Evolutionary conservation across 2,113 vertebrate genomes (phyloP).

Genomic region (Gopherus flavomarginatus): DNA sequence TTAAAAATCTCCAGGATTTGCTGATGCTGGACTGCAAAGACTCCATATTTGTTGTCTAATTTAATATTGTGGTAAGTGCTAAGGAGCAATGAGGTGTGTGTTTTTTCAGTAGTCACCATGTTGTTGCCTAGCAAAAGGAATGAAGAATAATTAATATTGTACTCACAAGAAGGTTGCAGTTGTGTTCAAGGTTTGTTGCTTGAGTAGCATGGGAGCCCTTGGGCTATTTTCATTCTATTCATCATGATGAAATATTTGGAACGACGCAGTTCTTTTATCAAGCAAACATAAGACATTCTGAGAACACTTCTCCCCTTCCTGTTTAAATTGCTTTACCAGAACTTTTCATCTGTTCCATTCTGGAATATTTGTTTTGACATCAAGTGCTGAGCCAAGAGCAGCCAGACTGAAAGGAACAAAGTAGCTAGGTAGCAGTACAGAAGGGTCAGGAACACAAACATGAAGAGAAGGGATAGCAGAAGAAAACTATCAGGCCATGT

Average conservation of each 20-base stretch:
- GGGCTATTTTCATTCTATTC: not conserved
- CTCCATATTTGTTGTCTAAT: not conserved
- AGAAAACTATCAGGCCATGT: too few species aligned
- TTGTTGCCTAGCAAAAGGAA: not conserved
- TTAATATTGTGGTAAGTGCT: not conserved
- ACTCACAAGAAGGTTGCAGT: not conserved
- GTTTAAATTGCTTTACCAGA: conserved; percentile 43
- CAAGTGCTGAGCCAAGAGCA: conserved; percentile 60
- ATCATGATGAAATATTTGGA: not conserved
- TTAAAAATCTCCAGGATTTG: not conserved
- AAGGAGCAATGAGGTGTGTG: not conserved
- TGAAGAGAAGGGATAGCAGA: conserved; percentile 41
- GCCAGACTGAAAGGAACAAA: conserved; percentile 52
- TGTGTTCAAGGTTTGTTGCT: not conserved
- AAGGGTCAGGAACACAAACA: conserved; percentile 52
- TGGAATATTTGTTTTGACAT: conserved; percentile 53
- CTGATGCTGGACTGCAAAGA: not conserved
- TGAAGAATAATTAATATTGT: not conserved
- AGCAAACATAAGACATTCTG: conserved; percentile 4
- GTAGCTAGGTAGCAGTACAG: conserved; percentile 66
- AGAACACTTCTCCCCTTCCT: not conserved
- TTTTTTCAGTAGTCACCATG: not conserved
- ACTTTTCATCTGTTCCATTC: conserved; percentile 42
- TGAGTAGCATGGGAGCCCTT: not conserved
- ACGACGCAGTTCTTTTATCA: not conserved